Base-by-base conservation (phyloP, 2,113 vertebrate genomes). In the Thryonomys swinderianus region DNA sequence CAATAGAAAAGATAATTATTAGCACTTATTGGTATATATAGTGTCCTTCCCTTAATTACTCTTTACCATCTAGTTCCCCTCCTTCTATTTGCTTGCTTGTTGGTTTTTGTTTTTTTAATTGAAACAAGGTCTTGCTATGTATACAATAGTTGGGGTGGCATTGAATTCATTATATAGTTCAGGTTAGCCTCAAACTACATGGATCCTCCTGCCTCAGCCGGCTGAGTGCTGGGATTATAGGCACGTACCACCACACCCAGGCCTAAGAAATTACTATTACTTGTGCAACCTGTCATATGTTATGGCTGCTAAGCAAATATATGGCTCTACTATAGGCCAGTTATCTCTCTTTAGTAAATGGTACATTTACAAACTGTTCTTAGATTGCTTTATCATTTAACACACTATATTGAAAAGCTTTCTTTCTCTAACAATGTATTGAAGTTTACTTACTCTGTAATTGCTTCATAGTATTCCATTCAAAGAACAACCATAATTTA, bases 361-460 rank as follows among this genome's bases (percentile, higher is more conserved):
- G 34, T 67, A 66, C 40, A 57, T 93, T 92, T 93, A 57, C 40
- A 83, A 88, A 85, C 64, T 93, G 30, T 73, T 92, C 57, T 93
- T 89, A 82, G 55, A 42, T 84, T 94, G 53, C 42, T 85, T 86
- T 86, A 93, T 59, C 85, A 88, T 42, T 85, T 85, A 78, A 66
- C 67, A 66, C 67, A 74, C 53, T 85, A 53, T 88, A 80, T 95
- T 93, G 48, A 48, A 84, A 53, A 45, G 18, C 64, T 91, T 95
- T 93, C 67, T 85, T 87, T 87, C 64, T 61, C 57, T 90, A 93
- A 17, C 88, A 64, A 64, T 14, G 55, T 42, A 78, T 71, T 82
- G 85, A 66, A 90, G 55, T 73, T 95, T 95, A 69, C 74, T 79
- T 96, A 76, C 16, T 90, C n/a, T 82, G 6, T 92, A 90, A 89